phyloP scores from a whole-genome alignment of 2,888 invertebrate genomes.

The Dastarcus helophoroides region DNA sequence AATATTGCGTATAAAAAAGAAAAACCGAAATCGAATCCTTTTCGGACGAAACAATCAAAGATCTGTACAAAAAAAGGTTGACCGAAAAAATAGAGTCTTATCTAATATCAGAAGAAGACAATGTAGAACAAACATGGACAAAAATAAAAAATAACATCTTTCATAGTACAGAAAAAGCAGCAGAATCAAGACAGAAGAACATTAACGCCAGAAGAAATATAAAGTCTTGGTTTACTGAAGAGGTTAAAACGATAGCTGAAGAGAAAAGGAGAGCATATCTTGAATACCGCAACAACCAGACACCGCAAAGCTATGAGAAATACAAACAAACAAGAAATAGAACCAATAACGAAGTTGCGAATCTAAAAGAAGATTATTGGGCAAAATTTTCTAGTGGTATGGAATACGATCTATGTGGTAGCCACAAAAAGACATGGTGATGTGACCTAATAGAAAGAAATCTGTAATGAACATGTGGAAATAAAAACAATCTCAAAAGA shows the following conservation, averaged over 20 bases:
- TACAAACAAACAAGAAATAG: constrained; percentile 2
- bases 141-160: constrained; percentile 2
- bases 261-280: constrained; percentile 2
- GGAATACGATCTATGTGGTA: constrained; percentile 5
- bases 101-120: not conserved
- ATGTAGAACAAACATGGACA: constrained; percentile 2
- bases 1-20: not conserved
- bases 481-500: constrained; percentile 1
- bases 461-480: constrained; percentile 1
- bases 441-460: constrained; percentile 1
- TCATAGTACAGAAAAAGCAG: not conserved
- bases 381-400: constrained; percentile 1
- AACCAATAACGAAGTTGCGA: not conserved
- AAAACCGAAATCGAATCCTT: constrained; percentile 5
- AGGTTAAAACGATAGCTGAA: not conserved
- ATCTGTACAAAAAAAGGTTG: not conserved
- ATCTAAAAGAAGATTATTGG: not conserved
- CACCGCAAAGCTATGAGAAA: not conserved
- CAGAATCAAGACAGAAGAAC: not conserved
- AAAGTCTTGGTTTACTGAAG: not conserved
- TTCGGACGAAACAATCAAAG: not conserved
- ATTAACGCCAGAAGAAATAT: not conserved
- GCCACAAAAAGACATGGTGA: not conserved
- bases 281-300: constrained; percentile 1
- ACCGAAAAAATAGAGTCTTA: not conserved